phyloP scores from a whole-genome alignment of 2,113 vertebrate genomes.

The Cyprinodon brontotheroides region DNA sequence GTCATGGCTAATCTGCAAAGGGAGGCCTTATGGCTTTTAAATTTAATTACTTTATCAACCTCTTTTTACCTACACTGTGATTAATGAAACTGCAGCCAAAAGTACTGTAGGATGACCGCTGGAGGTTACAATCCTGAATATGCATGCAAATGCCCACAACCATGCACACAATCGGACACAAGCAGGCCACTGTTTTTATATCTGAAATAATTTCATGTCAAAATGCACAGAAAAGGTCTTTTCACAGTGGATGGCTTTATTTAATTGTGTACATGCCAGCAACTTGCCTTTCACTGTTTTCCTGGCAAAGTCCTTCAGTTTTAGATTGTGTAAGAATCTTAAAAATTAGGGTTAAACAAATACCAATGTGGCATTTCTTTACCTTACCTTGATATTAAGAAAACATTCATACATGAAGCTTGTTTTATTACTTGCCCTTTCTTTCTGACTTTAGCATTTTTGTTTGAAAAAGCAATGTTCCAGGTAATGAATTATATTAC shows the following conservation, averaged over 20 bases:
- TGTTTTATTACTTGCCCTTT: not conserved
- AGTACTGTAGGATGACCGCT: constrained; percentile 31
- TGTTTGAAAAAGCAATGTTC: constrained; percentile 11
- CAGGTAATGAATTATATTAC: constrained; percentile 30
- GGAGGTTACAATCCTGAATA: constrained; percentile 48
- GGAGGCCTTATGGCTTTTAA: constrained; percentile 41
- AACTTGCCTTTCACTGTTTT: constrained; percentile 10
- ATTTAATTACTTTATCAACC: constrained; percentile 67
- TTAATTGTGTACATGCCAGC: constrained; percentile 15
- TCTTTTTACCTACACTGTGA: constrained; percentile 48
- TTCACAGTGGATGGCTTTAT: constrained; percentile 22
- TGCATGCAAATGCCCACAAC: not conserved
- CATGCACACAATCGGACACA: constrained; percentile 5
- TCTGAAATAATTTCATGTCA: constrained; percentile 12
- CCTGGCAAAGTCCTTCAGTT: not conserved
- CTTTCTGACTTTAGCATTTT: constrained; percentile 11
- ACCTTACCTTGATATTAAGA: constrained; percentile 13
- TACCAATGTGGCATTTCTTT: not conserved
- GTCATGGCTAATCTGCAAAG: constrained; percentile 48
- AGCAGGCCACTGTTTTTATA: constrained; percentile 9
- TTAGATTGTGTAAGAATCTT: not conserved
- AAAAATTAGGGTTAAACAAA: not conserved
- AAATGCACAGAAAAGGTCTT: constrained; percentile 2
- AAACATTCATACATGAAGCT: constrained; percentile 15
- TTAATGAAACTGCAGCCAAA: constrained; percentile 57